Evolutionary conservation across 2,888 invertebrate species (phyloP).

Genomic region (Tetanocera ferruginea): DNA sequence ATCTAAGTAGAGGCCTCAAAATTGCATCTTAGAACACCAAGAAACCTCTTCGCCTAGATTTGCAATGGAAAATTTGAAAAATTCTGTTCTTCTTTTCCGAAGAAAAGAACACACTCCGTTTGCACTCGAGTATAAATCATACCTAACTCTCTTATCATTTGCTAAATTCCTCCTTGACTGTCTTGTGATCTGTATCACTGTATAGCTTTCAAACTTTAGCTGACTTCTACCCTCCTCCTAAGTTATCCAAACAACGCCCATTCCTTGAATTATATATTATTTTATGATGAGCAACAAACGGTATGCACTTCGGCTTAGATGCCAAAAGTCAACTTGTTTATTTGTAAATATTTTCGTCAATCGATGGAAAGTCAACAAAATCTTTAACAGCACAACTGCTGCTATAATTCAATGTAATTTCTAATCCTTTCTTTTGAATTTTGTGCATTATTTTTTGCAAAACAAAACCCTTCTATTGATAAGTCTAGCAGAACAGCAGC

Average conservation of each 20-base stretch:
- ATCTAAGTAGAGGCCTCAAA: no score
- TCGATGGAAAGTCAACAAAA: constrained; percentile 15
- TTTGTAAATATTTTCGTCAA: constrained; percentile 58
- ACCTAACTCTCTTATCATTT: no score
- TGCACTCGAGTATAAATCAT: no score
- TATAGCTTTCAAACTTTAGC: background rate
- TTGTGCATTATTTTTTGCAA: background rate
- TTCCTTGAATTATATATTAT: constrained; percentile 9
- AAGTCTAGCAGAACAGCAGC: constrained; percentile 51
- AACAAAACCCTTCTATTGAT: constrained; percentile 37
- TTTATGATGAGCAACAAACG: background rate
- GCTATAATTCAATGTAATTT: constrained; percentile 42
- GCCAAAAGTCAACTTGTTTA: constrained; percentile 52
- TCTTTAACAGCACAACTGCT: background rate
- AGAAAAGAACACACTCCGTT: no score
- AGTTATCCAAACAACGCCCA: background rate
- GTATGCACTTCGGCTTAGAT: background rate
- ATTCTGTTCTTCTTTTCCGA: no score
- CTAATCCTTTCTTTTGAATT: constrained; percentile 58
- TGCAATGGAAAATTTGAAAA: no score
- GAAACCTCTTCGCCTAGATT: no score
- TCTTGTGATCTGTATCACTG: no score
- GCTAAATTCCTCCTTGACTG: no score
- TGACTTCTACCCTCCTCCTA: constrained; percentile 15
- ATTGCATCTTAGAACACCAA: no score